Conservation (phyloP, 2,888 invertebrate genomes). For the Sphaerophoria taeniata region DNA sequence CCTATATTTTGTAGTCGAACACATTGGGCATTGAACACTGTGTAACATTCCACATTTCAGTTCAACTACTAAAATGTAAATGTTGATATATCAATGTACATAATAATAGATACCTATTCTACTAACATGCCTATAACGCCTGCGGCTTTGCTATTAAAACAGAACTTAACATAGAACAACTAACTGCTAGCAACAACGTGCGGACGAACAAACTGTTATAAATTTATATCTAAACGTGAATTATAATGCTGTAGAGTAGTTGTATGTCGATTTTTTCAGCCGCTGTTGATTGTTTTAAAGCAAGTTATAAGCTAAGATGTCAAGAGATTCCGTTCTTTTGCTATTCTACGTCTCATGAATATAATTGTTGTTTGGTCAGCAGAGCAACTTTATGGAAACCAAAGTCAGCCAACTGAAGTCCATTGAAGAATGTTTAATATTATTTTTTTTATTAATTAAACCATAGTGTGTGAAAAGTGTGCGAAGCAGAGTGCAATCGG, state of each 20-base stretch:
- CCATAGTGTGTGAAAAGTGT: constrained; percentile 1
- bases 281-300: constrained; percentile 28
- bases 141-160: background rate
- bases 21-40: background rate
- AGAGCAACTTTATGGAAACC: constrained; percentile 21
- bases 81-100: background rate
- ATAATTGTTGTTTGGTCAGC: constrained; percentile 37
- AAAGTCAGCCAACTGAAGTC: constrained; percentile 23
- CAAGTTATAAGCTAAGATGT: constrained; percentile 56
- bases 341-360: constrained; percentile 46
- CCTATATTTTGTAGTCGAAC: background rate
- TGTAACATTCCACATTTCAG: constrained; percentile 24
- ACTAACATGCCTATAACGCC: background rate
- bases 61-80: background rate
- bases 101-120: background rate
- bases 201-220: constrained; percentile 56
- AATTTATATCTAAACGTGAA: constrained; percentile 57
- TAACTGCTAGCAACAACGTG: background rate
- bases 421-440: constrained; percentile 52
- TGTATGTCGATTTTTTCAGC: constrained; percentile 15
- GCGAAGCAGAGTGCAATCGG: background rate
- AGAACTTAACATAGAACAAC: background rate
- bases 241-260: constrained; percentile 46
- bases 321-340: constrained; percentile 65
- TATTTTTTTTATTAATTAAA: constrained; percentile 9